These are phyloP conservation scores for Cladopsammia gracilis DNA, from an alignment of 64 coral and sea anemone genomes.

Conservation along the genomic window DNA sequence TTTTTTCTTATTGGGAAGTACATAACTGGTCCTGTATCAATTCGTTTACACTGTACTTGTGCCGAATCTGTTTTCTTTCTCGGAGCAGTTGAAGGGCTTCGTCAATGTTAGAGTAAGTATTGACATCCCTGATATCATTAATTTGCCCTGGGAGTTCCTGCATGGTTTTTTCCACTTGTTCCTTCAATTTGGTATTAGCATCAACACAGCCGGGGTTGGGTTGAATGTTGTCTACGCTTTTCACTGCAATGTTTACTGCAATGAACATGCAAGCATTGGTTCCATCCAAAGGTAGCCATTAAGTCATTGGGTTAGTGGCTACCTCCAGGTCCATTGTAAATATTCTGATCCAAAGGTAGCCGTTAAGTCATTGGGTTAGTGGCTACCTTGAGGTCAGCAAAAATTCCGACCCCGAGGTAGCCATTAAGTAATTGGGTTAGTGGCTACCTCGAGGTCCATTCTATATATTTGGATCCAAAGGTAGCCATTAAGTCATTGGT, in stretches of 20 bases:
- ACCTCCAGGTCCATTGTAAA: too few species aligned
- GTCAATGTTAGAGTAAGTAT: neutral
- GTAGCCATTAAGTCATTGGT: too few species aligned
- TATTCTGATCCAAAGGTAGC: too few species aligned
- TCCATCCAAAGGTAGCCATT: too few species aligned
- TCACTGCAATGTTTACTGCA: too few species aligned
- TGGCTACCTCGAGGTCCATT: too few species aligned
- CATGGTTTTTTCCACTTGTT: neutral
- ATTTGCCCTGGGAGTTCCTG: neutral
- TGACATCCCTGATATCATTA: constrained; percentile 4
- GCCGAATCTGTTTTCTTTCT: neutral
- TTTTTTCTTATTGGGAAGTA: neutral
- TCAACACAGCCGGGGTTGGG: neutral
- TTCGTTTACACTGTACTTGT: neutral
- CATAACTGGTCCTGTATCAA: constrained; percentile 11
- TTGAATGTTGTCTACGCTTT: neutral
- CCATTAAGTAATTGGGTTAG: too few species aligned
- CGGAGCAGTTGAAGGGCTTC: neutral
- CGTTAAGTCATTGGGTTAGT: too few species aligned
- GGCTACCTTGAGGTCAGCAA: too few species aligned
- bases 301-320: too few species aligned
- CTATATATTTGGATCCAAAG: too few species aligned
- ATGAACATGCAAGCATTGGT: neutral
- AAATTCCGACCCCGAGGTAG: too few species aligned
- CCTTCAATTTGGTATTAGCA: neutral